Evolutionary conservation across 2,113 vertebrate genomes (phyloP).

Genomic region (Indri indri): DNA sequence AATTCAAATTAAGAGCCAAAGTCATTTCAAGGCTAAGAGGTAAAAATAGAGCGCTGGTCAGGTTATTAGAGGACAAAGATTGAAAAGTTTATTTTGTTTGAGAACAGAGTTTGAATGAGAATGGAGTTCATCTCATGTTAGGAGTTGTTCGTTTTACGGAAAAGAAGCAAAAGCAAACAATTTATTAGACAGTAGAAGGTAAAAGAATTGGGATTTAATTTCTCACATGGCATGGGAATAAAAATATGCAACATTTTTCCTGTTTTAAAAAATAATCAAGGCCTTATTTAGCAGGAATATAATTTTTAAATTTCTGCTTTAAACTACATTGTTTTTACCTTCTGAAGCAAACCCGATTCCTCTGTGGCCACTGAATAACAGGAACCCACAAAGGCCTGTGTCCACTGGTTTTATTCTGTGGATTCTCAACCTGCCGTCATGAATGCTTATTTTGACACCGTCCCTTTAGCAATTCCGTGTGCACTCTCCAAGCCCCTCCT

Average conservation of each 20-base stretch:
- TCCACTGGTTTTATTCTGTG: background rate
- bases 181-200: background rate
- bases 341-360: background rate
- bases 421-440: background rate
- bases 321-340: background rate
- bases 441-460: background rate
- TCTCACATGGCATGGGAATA: background rate
- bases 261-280: background rate
- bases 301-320: background rate
- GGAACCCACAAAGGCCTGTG: background rate
- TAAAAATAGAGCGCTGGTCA: conserved; percentile 9
- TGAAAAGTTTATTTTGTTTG: background rate
- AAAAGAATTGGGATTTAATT: background rate
- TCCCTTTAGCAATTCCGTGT: background rate
- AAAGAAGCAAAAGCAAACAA: background rate
- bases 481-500: background rate
- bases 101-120: background rate
- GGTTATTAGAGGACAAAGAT: conserved; percentile 30
- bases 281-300: background rate
- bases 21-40: background rate
- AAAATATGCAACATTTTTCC: background rate
- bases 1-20: background rate
- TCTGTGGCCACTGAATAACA: background rate
- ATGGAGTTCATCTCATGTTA: background rate
- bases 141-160: background rate